Evolutionary conservation across 2,888 invertebrate genomes (phyloP), one percentile per base, ranked within the genome.

Genomic region (Tetragnatha montana): DNA sequence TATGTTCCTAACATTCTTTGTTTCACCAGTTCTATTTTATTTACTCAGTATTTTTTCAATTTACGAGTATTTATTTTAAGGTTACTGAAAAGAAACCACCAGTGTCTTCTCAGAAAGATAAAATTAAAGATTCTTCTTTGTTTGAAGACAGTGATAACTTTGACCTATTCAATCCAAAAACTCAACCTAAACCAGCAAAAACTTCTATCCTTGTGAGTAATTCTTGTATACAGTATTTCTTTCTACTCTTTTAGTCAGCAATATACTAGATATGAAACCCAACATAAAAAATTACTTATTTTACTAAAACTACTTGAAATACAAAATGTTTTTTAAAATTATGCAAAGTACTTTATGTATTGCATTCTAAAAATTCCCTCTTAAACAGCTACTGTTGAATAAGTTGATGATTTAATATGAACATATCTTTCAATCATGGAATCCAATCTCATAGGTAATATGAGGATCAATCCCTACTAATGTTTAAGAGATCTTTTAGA

Each of bases 101-200:
- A 10, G 7, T 69, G 6, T 14, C 17, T 60, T 17, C 60, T 12
- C 12, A 50, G 60, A 50, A 73, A 84, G 51, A 60, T 8, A 71
- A 88, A 79, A 49, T n/a, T 0, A 78, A 78, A 51, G 73, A 49
- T 49, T 21, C 22, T 0, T 89, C 84, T 17, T 60, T 89, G 7
- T 89, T 89, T 81, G 89, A 89, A 75, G 89, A 89, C 6, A 89
- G 89, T 85, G 89, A 89, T 21, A 85, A 81, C 71, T 89, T 85
- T 68, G 89, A 89, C 71, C 81, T 89, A 17, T 89, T 89, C 50
- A 80, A 35, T 60, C 89, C 89, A n/a, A 89, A 89, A 76, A 19
- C 81, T 19, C 71, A 81, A 47, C 75, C 49, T 12, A 70, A 85
- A 51, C 10, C 71, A 12, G n/a, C 14, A 70, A 60, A 49, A 12